phyloP scores from a whole-genome alignment of 2,888 invertebrate species.

The Limnephilus lunatus region DNA sequence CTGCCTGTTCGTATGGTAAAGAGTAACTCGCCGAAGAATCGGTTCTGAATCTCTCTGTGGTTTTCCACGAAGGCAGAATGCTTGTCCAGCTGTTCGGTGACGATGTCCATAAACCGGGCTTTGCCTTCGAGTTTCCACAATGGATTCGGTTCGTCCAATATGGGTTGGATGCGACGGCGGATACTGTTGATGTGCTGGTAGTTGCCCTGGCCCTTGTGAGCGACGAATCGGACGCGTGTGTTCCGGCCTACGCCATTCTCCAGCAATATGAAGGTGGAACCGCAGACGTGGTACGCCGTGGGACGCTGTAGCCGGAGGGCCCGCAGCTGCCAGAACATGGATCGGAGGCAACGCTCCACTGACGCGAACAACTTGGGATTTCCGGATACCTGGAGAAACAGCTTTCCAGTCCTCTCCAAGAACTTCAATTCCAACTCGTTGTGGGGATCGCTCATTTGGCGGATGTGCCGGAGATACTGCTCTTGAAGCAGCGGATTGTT shows the following conservation, averaged over 20 bases:
- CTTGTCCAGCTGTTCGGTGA: neutral
- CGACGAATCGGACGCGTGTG: neutral
- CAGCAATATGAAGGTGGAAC: neutral
- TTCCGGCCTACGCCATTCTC: neutral
- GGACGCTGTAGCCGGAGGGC: neutral
- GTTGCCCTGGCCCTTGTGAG: neutral
- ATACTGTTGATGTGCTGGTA: neutral
- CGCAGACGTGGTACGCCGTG: neutral
- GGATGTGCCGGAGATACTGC: neutral
- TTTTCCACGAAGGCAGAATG: neutral
- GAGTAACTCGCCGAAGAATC: neutral
- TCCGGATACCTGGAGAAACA: neutral
- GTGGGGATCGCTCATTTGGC: neutral
- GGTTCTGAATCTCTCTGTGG: neutral
- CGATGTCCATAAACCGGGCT: neutral
- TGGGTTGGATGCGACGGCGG: neutral
- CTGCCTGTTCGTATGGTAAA: neutral
- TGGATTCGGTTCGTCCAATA: neutral
- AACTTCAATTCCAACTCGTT: neutral
- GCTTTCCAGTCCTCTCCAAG: neutral
- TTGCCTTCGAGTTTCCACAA: neutral
- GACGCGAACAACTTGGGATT: neutral
- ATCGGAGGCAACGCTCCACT: neutral
- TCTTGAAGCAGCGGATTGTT: neutral
- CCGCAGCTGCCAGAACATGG: neutral